Evolutionary conservation across 2,797 vertebrate genomes (phyloP).

Genomic region (Leuciscus waleckii): DNA sequence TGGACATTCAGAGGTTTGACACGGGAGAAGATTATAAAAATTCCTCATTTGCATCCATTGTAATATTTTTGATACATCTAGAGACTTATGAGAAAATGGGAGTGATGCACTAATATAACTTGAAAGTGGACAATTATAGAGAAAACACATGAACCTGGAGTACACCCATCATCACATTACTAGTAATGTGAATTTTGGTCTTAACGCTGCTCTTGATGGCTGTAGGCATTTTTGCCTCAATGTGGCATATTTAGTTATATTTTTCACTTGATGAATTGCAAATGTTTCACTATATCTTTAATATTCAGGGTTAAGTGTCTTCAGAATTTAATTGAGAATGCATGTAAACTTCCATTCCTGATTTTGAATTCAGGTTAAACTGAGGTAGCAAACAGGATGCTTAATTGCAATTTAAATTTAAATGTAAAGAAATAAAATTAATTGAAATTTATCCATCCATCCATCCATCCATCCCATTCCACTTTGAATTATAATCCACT

Average conservation of each 20-base stretch:
- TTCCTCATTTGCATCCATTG: not conserved
- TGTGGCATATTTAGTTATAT: not conserved
- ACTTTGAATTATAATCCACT: not conserved
- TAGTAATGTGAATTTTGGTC: conserved; percentile 1
- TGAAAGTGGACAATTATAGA: conserved; percentile 6
- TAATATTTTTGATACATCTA: not conserved
- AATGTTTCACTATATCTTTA: not conserved
- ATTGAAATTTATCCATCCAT: too few species aligned
- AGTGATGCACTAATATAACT: not conserved
- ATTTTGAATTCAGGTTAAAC: not conserved
- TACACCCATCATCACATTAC: conserved; percentile 1
- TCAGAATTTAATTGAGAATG: not conserved
- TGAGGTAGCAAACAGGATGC: not conserved
- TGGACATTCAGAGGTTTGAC: conserved; percentile 21
- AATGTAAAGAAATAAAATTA: not conserved
- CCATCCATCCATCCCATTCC: not conserved
- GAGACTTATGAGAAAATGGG: not conserved
- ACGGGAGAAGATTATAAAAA: not conserved
- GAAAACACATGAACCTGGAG: not conserved
- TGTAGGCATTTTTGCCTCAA: not conserved
- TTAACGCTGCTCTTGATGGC: not conserved
- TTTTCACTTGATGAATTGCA: not conserved
- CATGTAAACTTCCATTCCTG: not conserved
- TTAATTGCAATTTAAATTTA: not conserved
- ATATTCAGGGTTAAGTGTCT: not conserved